A percentile compares a stretch with the other conserved stretches of the same genome.
Evolutionary conservation across 2,797 vertebrate species (phyloP).

Genomic region (Eulemur mongoz): DNA sequence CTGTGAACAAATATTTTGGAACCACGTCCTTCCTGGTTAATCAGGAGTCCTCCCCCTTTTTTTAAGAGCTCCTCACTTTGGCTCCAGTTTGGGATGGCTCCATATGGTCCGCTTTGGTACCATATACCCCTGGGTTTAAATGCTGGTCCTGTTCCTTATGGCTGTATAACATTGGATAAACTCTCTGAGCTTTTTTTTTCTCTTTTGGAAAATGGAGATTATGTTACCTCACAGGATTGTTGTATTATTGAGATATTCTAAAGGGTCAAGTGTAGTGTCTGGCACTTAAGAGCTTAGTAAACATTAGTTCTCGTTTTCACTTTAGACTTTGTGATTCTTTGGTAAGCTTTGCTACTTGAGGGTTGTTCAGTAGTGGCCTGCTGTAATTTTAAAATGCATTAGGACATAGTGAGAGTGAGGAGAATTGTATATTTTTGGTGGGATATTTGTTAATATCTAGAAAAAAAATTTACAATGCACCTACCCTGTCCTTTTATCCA

Average conservation of each 20-base stretch:
- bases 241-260: conserved; percentile 37
- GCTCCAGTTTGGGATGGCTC: not conserved
- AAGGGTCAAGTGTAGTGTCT: conserved; percentile 19
- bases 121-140: not conserved
- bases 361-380: conserved; percentile 14
- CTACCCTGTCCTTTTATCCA: not conserved
- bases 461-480: not conserved
- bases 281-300: conserved; percentile 38
- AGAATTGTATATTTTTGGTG: conserved; percentile 13
- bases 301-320: conserved; percentile 48
- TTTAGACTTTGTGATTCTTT: conserved; percentile 49
- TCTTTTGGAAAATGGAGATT: conserved; percentile 44
- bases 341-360: conserved; percentile 26
- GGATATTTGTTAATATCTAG: conserved; percentile 43
- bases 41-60: not conserved
- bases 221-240: conserved; percentile 13
- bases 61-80: conserved; percentile 25
- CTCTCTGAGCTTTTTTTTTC: conserved; percentile 16
- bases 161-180: not conserved
- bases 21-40: not conserved
- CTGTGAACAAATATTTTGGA: not conserved
- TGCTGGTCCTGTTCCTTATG: not conserved
- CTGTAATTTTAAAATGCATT: conserved; percentile 11
- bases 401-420: not conserved
- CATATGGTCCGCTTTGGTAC: not conserved